A percentile compares a stretch with the other conserved stretches of the same genome.
phyloP scores from a whole-genome alignment of 1,140 invertebrate genomes.

The Drosophila ambigua region DNA sequence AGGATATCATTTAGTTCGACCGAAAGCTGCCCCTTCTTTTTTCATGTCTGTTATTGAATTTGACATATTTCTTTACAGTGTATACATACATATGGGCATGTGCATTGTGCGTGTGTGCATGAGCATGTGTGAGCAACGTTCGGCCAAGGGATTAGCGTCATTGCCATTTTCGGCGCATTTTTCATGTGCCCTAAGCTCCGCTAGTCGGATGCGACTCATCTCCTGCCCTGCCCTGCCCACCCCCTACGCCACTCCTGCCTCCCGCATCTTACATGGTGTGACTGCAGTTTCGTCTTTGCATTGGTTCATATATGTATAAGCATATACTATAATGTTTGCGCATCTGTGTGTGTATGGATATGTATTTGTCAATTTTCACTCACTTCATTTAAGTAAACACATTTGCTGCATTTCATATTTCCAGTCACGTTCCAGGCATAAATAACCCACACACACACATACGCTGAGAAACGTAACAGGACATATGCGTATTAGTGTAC shows the following conservation, averaged over 20 bases:
- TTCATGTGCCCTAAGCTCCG: constrained; percentile 55
- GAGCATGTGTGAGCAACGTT: no score
- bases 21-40: neutral
- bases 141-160: constrained; percentile 63
- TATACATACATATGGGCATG: constrained; percentile 7
- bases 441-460: constrained; percentile 53
- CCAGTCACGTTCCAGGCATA: constrained; percentile 77
- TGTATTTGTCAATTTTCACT: constrained; percentile 79
- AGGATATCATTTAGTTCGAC: no score
- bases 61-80: constrained; percentile 61
- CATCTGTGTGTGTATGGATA: constrained; percentile 9
- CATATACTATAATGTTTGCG: neutral
- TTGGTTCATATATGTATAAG: neutral
- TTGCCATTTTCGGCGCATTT: constrained; percentile 65
- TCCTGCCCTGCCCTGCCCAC: constrained; percentile 13
- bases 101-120: constrained; percentile 24
- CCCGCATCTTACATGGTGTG: no score
- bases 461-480: neutral
- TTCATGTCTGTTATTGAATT: constrained; percentile 64
- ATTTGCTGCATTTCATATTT: constrained; percentile 82
- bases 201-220: constrained; percentile 37
- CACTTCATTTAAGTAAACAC: constrained; percentile 80
- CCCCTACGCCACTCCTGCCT: neutral
- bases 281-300: constrained; percentile 27
- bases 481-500: no score